Evolutionary conservation across 2,888 invertebrate species (phyloP).

Genomic region (Hemistola chrysoprasaria): DNA sequence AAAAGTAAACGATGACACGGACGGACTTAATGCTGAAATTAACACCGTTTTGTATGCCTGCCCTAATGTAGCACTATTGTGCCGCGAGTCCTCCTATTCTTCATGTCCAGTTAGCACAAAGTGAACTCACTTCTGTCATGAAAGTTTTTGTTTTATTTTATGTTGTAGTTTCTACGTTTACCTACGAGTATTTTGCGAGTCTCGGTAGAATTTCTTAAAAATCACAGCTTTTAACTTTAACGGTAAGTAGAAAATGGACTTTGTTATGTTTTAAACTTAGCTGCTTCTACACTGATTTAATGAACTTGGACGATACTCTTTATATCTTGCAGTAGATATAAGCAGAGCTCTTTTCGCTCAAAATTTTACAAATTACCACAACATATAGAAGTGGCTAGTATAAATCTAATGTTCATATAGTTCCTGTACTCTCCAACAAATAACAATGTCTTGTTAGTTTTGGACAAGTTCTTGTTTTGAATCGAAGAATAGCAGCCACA

Average conservation of each 20-base stretch:
- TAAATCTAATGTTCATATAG: no score
- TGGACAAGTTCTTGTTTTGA: conserved; percentile 11
- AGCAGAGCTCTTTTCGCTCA: no score
- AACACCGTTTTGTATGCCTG: conserved; percentile 13
- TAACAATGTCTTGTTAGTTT: conserved; percentile 17
- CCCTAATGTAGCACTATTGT: conserved; percentile 16
- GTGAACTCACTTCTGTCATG: conserved; percentile 9
- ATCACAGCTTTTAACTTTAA: conserved; percentile 15
- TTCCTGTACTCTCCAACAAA: conserved; percentile 16
- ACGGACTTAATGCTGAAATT: conserved; percentile 16
- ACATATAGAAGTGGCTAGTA: no score
- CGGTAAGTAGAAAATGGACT: conserved; percentile 11
- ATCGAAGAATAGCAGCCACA: conserved; percentile 4
- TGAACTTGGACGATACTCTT: conserved; percentile 3
- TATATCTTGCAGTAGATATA: no score
- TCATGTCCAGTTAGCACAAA: conserved; percentile 8
- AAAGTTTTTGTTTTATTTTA: conserved; percentile 12
- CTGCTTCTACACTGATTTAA: conserved; percentile 3
- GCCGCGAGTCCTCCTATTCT: conserved; percentile 11
- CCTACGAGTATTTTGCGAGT: not conserved
- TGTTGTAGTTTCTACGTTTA: not conserved
- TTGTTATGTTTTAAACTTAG: no score
- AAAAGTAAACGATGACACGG: conserved; percentile 19
- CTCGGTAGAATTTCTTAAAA: conserved; percentile 11
- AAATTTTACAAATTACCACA: no score